A percentile compares a stretch with the other conserved stretches of the same genome.
These are phyloP conservation scores for Pluvialis apricaria DNA, from an alignment of 2,113 vertebrate genomes.

Conservation along the genomic window DNA sequence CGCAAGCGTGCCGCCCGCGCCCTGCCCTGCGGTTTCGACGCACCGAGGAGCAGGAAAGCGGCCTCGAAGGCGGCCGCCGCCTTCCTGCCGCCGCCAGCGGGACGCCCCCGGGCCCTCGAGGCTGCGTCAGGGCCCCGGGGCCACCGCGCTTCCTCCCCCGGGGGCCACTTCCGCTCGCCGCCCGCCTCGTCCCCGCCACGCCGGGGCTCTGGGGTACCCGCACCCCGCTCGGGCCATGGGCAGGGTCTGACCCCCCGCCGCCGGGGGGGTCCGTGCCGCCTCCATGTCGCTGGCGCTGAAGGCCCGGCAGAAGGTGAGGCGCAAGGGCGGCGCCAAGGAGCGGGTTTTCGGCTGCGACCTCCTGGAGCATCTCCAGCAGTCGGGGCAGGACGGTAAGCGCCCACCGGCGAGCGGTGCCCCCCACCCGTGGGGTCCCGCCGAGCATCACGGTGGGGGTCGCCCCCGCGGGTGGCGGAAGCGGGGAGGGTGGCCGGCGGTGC, in stretches of 20 bases:
- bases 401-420: too few relatives aligned
- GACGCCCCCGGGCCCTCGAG: not conserved
- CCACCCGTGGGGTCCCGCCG: not conserved
- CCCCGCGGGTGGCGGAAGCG: fast-evolving
- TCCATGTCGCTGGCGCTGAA: conserved; percentile 76
- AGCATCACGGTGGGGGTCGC: too few relatives aligned
- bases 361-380: conserved; percentile 79
- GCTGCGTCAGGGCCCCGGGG: not conserved
- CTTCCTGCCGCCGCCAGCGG: conserved; percentile 33
- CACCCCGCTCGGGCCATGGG: not conserved
- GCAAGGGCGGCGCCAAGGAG: conserved; percentile 81
- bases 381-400: conserved; percentile 83
- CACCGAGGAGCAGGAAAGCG: conserved; percentile 72
- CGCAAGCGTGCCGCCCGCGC: not conserved
- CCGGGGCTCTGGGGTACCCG: not conserved
- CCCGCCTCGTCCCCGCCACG: too few relatives aligned
- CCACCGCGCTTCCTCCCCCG: not conserved
- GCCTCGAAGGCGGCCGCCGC: conserved; percentile 26
- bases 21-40: conserved; percentile 67
- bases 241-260: not conserved
- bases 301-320: conserved; percentile 80
- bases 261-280: not conserved
- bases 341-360: conserved; percentile 93
- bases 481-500: not conserved
- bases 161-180: not conserved